Conservation (phyloP, 2,113 vertebrate genomes). For the Rhinolophus ferrumequinum region DNA sequence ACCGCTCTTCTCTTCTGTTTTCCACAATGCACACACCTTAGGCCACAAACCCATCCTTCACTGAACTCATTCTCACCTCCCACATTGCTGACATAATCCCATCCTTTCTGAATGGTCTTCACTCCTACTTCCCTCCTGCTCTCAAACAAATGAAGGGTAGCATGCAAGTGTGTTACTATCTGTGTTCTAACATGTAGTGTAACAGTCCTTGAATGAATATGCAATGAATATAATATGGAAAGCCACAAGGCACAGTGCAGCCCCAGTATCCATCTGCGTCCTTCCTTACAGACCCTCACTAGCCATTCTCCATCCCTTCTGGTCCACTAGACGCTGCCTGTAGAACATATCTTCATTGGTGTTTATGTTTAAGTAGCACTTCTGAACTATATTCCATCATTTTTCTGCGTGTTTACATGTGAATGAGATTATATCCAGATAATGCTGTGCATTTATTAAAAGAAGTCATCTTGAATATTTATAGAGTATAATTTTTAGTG, state of each 20-base stretch:
- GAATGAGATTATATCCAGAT: neutral
- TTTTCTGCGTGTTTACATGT: neutral
- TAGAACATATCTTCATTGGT: too few species aligned
- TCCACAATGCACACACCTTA: too few species aligned
- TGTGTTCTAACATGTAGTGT: neutral
- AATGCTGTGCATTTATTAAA: neutral
- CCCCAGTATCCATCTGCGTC: neutral
- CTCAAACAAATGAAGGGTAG: neutral
- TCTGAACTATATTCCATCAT: neutral
- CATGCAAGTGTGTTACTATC: too few species aligned
- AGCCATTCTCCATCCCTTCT: neutral
- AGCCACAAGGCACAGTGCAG: neutral
- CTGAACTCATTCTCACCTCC: neutral
- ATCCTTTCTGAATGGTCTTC: neutral
- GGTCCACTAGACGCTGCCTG: accelerated
- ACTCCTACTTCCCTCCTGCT: neutral
- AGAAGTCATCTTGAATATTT: neutral
- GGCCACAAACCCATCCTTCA: neutral
- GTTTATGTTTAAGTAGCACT: neutral
- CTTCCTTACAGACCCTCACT: neutral
- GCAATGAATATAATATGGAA: neutral
- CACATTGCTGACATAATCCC: neutral
- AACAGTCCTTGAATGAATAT: neutral
- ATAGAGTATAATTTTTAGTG: neutral
- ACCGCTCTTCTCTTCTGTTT: too few species aligned